Evolutionary conservation across 2,113 vertebrate genomes (phyloP).

Genomic region (Isichthys henryi): DNA sequence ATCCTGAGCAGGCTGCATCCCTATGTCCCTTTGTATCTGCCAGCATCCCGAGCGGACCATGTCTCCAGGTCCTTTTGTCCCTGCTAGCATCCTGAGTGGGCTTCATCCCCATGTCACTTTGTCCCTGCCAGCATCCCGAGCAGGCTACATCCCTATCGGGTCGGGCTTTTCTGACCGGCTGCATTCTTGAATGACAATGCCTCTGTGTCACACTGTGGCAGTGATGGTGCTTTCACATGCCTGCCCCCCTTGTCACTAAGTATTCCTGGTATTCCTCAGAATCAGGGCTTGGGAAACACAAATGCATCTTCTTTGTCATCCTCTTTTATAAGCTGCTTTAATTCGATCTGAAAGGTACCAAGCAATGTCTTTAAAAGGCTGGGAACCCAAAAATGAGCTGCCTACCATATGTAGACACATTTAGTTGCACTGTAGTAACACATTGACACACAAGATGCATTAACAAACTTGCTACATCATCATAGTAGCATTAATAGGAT

Average conservation of each 20-base stretch:
- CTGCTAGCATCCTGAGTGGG: background rate
- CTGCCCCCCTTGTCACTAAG: slow-evolving; percentile 5
- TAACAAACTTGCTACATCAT: background rate
- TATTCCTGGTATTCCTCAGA: slow-evolving; percentile 8
- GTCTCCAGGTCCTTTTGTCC: background rate
- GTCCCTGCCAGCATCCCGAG: background rate
- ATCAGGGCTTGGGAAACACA: background rate
- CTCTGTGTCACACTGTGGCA: slow-evolving; percentile 1
- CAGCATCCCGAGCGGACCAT: rapidly evolving
- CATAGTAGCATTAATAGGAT: background rate
- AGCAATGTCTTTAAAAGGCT: background rate
- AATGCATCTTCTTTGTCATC: slow-evolving; percentile 10
- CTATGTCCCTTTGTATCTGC: background rate
- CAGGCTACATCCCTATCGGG: background rate
- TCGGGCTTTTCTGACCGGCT: slow-evolving; percentile 1
- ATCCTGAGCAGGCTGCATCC: background rate
- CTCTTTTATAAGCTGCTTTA: background rate
- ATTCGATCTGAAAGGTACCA: background rate
- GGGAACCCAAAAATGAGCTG: background rate
- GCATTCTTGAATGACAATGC: slow-evolving; percentile 15
- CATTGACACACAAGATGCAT: background rate
- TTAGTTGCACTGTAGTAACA: background rate
- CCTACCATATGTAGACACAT: background rate
- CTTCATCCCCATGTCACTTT: background rate
- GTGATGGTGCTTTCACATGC: background rate